phyloP scores from a whole-genome alignment of 2,888 invertebrate genomes.

The Argyresthia albistria region DNA sequence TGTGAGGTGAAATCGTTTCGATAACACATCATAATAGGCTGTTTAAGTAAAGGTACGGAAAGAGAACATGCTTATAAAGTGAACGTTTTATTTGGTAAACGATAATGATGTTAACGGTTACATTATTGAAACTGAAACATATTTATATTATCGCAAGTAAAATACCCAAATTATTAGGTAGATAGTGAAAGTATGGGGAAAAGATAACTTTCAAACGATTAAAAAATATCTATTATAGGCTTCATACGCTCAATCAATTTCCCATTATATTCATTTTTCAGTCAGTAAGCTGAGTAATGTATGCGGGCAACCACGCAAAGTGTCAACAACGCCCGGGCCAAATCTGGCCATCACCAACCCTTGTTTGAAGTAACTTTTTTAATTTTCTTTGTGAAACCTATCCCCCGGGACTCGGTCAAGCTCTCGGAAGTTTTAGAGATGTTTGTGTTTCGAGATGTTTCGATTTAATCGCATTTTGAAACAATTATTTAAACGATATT shows the following conservation, averaged over 20 bases:
- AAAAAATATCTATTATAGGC: too few species aligned
- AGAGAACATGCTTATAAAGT: background rate
- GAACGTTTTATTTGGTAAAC: background rate
- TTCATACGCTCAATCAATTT: too few species aligned
- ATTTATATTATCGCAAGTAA: too few species aligned
- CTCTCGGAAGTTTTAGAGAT: conserved; percentile 26
- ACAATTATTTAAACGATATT: background rate
- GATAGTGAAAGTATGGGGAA: too few species aligned
- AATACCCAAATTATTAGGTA: too few species aligned
- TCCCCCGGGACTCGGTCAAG: conserved; percentile 33
- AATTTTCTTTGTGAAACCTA: conserved; percentile 42
- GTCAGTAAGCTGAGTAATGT: conserved; percentile 32
- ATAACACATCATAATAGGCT: conserved; percentile 34
- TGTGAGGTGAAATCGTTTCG: conserved; percentile 31
- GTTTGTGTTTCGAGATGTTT: too few species aligned
- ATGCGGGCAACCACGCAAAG: conserved; percentile 24
- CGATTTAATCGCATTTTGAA: conserved; percentile 10
- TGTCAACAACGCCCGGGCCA: conserved; percentile 19
- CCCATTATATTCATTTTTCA: conserved; percentile 31
- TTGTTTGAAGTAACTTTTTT: conserved; percentile 39
- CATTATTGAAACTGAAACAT: too few species aligned
- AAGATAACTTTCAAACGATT: too few species aligned
- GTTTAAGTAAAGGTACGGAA: conserved; percentile 12
- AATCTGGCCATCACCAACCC: conserved; percentile 19
- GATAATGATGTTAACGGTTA: background rate